Evolutionary conservation across 2,888 invertebrate species (phyloP), one percentile per base, ranked within the genome.

Genomic region (Pyrrhia umbra): DNA sequence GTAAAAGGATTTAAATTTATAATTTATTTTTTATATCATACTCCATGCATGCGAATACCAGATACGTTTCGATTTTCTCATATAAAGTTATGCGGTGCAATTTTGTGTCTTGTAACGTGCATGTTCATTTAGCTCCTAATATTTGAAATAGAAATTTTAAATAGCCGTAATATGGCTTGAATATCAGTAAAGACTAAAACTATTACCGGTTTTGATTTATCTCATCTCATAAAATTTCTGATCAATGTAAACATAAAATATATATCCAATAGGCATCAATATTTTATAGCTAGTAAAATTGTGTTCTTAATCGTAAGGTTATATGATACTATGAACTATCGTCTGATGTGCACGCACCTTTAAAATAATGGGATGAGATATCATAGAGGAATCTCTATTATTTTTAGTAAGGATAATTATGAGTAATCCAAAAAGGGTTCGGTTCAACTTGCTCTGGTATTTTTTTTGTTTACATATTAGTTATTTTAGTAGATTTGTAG

Each of bases 371-470:
- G 45, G 13, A 10, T 37, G 21, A 43, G 13, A 50, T 59, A 59
- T 37, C 45, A 40, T 40, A 57, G 16, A 62, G 46, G 57, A 43
- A 74, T 62, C 20, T 40, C 42, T 43, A 45, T 50, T 37, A 34
- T 68, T 57, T 76, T 73, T 49, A 40, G 45, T 49, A 43, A 77
- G 55, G 51, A 45, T 56, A 25, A 49, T 63, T 55, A 59, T 57
- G 30, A 57, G 9, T 20, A 39, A 50, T 40, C 18, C 13, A 5
- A 58, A 66, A 72, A 51, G n/a, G 80, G 64, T 47, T 68, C 27
- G 5, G 30, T 62, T 64, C 42, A 58, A 47, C 43, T 40, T 66
- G 43, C 37, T 45, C 3, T 10, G 21, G n/a, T n/a, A n/a, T n/a
- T n/a, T n/a, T n/a, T n/a, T n/a, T n/a, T n/a, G n/a, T n/a, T n/a